A percentile compares a stretch with the other conserved stretches of the same genome.
phyloP scores from a whole-genome alignment of 2,888 invertebrate genomes.

The Dasysyrphus albostriatus region DNA sequence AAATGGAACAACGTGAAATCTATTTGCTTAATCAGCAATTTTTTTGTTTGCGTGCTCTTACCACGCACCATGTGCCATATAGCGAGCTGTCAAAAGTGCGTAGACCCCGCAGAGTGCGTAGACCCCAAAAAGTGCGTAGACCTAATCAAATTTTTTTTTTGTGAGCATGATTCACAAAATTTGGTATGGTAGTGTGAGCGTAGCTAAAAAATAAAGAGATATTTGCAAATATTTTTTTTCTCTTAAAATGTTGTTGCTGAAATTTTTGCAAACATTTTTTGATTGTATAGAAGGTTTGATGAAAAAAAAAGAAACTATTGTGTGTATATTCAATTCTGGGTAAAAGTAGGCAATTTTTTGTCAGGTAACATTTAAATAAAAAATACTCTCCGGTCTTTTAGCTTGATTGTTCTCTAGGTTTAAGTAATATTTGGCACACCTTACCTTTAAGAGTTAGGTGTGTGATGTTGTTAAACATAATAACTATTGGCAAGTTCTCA shows the following conservation, averaged over 20 bases:
- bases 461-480: constrained; percentile 36
- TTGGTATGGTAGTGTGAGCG: neutral
- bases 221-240: constrained; percentile 18
- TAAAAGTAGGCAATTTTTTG: constrained; percentile 12
- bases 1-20: constrained; percentile 35
- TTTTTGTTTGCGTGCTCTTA: constrained; percentile 6
- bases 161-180: constrained; percentile 33
- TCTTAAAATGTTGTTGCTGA: constrained; percentile 46
- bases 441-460: constrained; percentile 3
- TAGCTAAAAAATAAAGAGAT: constrained; percentile 35
- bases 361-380: constrained; percentile 15
- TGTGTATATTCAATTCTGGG: neutral
- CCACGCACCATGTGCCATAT: constrained; percentile 27
- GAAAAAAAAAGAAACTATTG: neutral
- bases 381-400: neutral
- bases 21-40: constrained; percentile 26
- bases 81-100: constrained; percentile 42
- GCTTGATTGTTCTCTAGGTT: neutral
- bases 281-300: too few species aligned
- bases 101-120: constrained; percentile 61
- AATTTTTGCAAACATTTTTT: constrained; percentile 25
- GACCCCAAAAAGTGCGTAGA: constrained; percentile 73
- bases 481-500: neutral
- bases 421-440: constrained; percentile 8
- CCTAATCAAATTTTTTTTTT: constrained; percentile 54